phyloP scores from a whole-genome alignment of 2,113 vertebrate genomes.

The Onychorhynchus coronatus region DNA sequence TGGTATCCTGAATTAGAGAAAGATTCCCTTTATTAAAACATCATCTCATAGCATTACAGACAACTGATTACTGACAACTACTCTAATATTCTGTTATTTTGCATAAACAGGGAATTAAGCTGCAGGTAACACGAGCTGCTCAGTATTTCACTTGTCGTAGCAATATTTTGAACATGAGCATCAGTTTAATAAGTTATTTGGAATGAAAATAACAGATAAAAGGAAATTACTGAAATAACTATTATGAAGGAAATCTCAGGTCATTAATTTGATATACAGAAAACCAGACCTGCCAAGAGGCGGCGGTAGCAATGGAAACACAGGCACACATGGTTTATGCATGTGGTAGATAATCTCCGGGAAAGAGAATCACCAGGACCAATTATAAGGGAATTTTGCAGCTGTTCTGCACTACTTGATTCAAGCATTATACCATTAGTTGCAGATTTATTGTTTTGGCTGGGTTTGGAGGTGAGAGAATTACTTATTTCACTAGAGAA shows the following conservation, averaged over 20 bases:
- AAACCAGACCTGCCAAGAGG: neutral
- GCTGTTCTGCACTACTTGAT: neutral
- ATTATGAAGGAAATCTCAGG: neutral
- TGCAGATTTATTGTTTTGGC: neutral
- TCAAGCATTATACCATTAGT: neutral
- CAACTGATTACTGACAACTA: neutral
- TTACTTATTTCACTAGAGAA: neutral
- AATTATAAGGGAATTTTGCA: neutral
- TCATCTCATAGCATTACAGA: neutral
- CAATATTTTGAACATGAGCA: neutral
- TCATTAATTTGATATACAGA: neutral
- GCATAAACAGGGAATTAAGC: neutral
- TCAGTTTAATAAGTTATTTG: neutral
- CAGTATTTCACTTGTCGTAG: neutral
- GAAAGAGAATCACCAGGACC: neutral
- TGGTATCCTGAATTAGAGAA: neutral
- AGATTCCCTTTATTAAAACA: neutral
- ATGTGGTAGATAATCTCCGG: neutral
- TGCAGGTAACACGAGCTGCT: neutral
- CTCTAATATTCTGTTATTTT: neutral
- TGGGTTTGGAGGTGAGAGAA: neutral
- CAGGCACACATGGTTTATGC: rapidly evolving
- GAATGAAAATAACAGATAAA: neutral
- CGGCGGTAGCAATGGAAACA: neutral
- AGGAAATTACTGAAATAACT: neutral